A percentile compares a stretch with the other conserved stretches of the same genome.
These are phyloP conservation scores for Limnothrissa miodon DNA, from an alignment of 2,113 vertebrate genomes.

Conservation along the genomic window DNA sequence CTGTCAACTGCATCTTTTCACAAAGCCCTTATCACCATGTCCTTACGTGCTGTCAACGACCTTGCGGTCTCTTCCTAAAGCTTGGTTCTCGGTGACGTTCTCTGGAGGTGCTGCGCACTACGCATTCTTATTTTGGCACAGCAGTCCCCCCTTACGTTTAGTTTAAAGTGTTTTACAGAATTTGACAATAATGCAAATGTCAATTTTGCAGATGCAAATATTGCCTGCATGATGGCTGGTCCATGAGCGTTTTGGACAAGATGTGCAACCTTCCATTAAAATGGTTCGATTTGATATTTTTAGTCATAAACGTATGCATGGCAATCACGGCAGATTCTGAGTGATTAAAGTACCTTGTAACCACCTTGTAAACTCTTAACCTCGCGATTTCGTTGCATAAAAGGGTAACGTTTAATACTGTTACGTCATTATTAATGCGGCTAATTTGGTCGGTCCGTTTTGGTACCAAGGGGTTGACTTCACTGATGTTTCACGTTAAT, in stretches of 20 bases:
- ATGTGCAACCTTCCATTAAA: neutral
- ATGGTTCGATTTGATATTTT: neutral
- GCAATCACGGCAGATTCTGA: neutral
- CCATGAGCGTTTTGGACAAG: neutral
- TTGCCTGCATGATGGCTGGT: neutral
- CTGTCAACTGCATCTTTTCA: neutral
- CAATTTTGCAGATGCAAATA: neutral
- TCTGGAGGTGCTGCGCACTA: conserved; percentile 45
- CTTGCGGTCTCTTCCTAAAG: conserved; percentile 42
- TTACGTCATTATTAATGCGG: conserved; percentile 44
- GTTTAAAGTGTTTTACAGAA: neutral
- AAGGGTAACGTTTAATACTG: conserved; percentile 30
- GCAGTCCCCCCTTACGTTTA: neutral
- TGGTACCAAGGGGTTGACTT: neutral
- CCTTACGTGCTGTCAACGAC: conserved; percentile 32
- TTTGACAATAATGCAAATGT: neutral
- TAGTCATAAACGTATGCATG: neutral
- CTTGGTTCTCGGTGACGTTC: conserved; percentile 40
- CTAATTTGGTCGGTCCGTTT: conserved; percentile 14
- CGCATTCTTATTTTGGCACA: conserved; percentile 28
- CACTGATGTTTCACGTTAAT: neutral
- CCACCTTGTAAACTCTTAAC: conserved; percentile 6
- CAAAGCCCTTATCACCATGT: conserved; percentile 1
- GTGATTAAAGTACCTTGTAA: neutral
- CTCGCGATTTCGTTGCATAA: conserved; percentile 5